Base-by-base conservation (phyloP, 2,888 invertebrate species). In the Molanna angustata region DNA sequence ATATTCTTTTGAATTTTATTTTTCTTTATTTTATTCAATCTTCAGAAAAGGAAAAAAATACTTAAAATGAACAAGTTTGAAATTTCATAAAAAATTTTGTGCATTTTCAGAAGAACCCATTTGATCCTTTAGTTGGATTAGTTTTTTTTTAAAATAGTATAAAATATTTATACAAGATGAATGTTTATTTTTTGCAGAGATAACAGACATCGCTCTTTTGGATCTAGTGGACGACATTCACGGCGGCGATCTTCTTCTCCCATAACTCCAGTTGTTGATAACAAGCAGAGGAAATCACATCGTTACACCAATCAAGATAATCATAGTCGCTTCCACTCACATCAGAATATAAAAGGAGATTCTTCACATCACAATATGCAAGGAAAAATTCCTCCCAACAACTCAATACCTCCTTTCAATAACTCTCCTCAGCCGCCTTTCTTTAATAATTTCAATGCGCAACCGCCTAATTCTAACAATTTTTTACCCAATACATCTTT, bases 171-270 rank as follows among this genome's bases (percentile, higher is more conserved):
- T n/a, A n/a, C n/a, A n/a, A n/a, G n/a, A n/a, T n/a, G n/a, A n/a
- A n/a, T n/a, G n/a, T n/a, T n/a, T n/a, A n/a, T n/a, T 37, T 19
- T 31, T 53, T 58, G 18, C 44, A 59, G 58, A 52, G 56, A 59
- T 39, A 40, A 37, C 33, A 41, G 40, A 45, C n/a, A 31, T 18
- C 50, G 49, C 11, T 42, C 44, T 13, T 59, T 56, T 56, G 56
- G 54, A 13, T 53, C 52, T 9, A 41, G 49, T 3, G 27, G 43
- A 13, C 41, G 46, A n/a, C 33, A 47, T 32, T 53, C 51, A 6
- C 37, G 52, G 13, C 47, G 27, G n/a, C 47, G 52, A 3, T 50
- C 45, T 20, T 42, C 42, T 22, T 56, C 58, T 6, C 49, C 54
- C 4, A 54, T 54, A 37, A 46, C 52, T 14, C 52, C 57, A 4